Evolutionary conservation across 1,140 invertebrate species (phyloP), one percentile per base, ranked within the genome.

Genomic region (Trypoxylus dichotomus): DNA sequence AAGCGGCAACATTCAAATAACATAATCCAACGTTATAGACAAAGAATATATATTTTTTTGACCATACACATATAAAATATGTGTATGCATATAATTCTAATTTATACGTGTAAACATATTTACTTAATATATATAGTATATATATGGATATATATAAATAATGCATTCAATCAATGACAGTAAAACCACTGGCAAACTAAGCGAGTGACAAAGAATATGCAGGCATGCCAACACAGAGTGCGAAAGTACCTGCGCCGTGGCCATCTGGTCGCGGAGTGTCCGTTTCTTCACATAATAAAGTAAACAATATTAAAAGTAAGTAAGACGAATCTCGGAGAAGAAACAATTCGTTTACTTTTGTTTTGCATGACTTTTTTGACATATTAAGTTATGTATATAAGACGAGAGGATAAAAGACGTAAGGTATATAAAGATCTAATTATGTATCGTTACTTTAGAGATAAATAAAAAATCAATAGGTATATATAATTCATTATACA

Each of bases 221-320:
- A 84, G 80, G 81, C 84, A 85, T 85, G 84, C 84, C 83, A 85
- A 85, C 84, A 85, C 84, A 83, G 80, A 84, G 84, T 85, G 84
- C 83, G 80, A 84, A 80, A 83, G 80, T 81, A 81, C 80, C 80
- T 81, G 80, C 76, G 80, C 76, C 74, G 11, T 78, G 73, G 77
- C 77, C 76, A 75, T 63, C 68, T 75, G 78, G 77, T 79, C 76
- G 76, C 79, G 75, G 54, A 74, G 77, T 78, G 76, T 79, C 79
- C 76, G 42, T 77, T n/a, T 81, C 80, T 81, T 81, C 80, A 80
- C 75, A 76, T 60, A 79, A 76, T 37, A 79, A 75, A 75, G 27
- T 25, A 27, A 68, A 68, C 60, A 68, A 68, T 68, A n/a, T 54
- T 60, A 72, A 37, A 37, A 37, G 32, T 78, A 54, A 75, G 25